phyloP scores from a whole-genome alignment of 2,113 vertebrate species.

The Danionella cerebrum region DNA sequence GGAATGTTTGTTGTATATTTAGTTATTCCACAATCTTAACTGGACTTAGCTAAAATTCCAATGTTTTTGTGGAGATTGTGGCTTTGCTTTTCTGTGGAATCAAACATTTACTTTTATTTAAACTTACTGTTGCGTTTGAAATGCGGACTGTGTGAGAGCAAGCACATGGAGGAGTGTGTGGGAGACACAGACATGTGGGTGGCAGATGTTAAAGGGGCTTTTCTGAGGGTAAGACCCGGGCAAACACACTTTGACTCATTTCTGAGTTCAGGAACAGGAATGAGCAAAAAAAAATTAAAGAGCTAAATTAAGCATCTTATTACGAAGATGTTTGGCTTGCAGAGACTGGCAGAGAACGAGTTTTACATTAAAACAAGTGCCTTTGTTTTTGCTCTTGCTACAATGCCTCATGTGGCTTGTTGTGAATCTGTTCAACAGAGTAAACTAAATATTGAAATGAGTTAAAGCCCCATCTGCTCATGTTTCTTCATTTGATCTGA shows the following conservation, averaged over 20 bases:
- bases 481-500: constrained; percentile 18
- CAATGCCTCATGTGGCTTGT: neutral
- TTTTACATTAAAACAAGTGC: no score
- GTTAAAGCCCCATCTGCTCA: constrained; percentile 33
- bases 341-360: no score
- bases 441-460: constrained; percentile 38
- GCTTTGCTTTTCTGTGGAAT: no score
- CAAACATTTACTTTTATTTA: no score
- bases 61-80: no score
- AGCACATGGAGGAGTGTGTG: neutral
- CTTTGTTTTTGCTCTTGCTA: neutral
- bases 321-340: no score
- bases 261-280: neutral
- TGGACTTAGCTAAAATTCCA: no score
- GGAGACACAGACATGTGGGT: constrained; percentile 23
- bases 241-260: neutral
- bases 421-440: constrained; percentile 14
- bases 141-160: neutral
- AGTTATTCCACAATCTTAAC: no score
- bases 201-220: constrained; percentile 1
- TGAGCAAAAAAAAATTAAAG: neutral
- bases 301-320: neutral
- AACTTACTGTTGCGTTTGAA: neutral
- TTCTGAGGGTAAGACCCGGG: constrained; percentile 13
- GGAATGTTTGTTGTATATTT: no score